Evolutionary conservation across 2,888 invertebrate genomes (phyloP).

Genomic region (Lasioglossum villosulum): DNA sequence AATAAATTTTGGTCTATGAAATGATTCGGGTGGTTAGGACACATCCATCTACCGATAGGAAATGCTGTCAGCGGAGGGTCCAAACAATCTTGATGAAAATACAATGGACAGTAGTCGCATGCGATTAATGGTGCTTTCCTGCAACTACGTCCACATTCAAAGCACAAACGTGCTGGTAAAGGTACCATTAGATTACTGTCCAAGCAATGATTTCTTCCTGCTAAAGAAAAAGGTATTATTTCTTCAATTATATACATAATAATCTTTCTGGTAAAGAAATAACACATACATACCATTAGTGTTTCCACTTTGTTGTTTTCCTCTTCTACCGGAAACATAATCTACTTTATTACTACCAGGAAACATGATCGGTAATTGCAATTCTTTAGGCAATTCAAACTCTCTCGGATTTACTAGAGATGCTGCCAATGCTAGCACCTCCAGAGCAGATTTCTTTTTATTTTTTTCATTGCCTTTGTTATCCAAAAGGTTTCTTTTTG

Average conservation of each 20-base stretch:
- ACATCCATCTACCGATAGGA: slow-evolving; percentile 98
- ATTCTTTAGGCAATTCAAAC: slow-evolving; percentile 94
- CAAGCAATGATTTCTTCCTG: slow-evolving; percentile 83
- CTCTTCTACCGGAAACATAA: slow-evolving; percentile 78
- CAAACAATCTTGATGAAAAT: slow-evolving; percentile 97
- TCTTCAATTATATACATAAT: slow-evolving; percentile 10
- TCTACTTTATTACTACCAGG: slow-evolving; percentile 93
- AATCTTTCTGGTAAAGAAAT: background rate
- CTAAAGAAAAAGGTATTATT: slow-evolving; percentile 35
- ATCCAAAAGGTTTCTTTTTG: slow-evolving; percentile 78
- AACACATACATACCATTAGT: slow-evolving; percentile 72
- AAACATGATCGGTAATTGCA: slow-evolving; percentile 91
- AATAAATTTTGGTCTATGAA: slow-evolving; percentile 93
- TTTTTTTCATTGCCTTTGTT: slow-evolving; percentile 67
- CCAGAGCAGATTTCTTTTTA: slow-evolving; percentile 87
- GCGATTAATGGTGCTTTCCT: slow-evolving; percentile 93
- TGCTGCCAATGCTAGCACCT: slow-evolving; percentile 92
- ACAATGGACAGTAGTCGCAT: slow-evolving; percentile 96
- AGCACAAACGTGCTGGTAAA: slow-evolving; percentile 93
- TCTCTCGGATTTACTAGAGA: slow-evolving; percentile 94
- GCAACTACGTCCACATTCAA: slow-evolving; percentile 93
- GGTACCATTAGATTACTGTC: slow-evolving; percentile 87
- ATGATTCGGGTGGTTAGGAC: slow-evolving; percentile 98
- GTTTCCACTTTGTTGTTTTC: slow-evolving; percentile 75
- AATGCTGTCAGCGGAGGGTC: slow-evolving; percentile 96